A percentile compares a stretch with the other conserved stretches of the same genome.
Evolutionary conservation across 64 coral and sea anemone species (phyloP).

Genomic region (Orbicella faveolata): DNA sequence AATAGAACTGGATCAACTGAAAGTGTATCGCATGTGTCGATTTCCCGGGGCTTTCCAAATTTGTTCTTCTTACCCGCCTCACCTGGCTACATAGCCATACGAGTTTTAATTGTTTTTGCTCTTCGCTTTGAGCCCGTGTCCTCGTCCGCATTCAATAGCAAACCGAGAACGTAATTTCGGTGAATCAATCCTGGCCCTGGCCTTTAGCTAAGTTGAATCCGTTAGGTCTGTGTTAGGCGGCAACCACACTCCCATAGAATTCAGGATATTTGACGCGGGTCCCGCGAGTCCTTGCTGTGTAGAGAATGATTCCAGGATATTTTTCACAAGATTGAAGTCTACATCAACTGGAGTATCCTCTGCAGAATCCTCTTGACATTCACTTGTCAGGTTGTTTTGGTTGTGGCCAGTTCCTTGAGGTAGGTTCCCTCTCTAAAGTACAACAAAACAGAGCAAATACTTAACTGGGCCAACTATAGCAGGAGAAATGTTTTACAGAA

Average conservation of each 20-base stretch:
- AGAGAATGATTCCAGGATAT: slow-evolving; percentile 86
- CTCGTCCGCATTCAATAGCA: too few species aligned
- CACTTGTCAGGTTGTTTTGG: neutral
- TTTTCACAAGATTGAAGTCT: slow-evolving; percentile 95
- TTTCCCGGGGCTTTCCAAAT: too few species aligned
- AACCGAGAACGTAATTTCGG: neutral
- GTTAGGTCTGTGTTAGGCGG: slow-evolving; percentile 41
- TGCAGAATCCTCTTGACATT: neutral
- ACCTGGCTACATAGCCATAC: too few species aligned
- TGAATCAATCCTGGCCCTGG: too few species aligned
- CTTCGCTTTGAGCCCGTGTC: neutral
- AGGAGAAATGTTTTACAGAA: neutral
- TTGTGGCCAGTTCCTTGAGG: neutral
- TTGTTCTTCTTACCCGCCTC: too few species aligned
- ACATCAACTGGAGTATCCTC: slow-evolving; percentile 82
- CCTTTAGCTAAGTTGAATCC: neutral
- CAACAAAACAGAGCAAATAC: neutral
- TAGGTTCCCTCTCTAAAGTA: neutral
- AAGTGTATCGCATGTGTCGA: too few species aligned
- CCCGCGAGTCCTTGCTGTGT: slow-evolving; percentile 87
- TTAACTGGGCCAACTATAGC: neutral
- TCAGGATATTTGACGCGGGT: slow-evolving; percentile 91
- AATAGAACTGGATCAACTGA: too few species aligned
- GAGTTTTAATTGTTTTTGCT: too few species aligned
- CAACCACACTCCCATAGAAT: slow-evolving; percentile 80